Evolutionary conservation across 2,113 vertebrate species (phyloP), one percentile per base, ranked within the genome.

Genomic region (Neogale vison): DNA sequence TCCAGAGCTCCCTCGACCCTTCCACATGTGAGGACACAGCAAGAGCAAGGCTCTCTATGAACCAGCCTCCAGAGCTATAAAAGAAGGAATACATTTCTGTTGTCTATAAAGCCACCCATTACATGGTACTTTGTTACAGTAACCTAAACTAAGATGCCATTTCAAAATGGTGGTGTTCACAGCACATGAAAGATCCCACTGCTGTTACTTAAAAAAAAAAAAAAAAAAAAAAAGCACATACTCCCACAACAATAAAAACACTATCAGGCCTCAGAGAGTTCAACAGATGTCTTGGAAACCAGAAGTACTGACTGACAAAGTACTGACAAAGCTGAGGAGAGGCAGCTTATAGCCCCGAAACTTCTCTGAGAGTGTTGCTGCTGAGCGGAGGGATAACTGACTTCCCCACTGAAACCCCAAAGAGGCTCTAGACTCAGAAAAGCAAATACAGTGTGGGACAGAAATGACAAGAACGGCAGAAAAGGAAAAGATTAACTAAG

Each of bases 131-230:
- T 80, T 45, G 65, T 72, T 59, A 17, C 0, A 31, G 29, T 4
- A 63, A 59, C 79, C 69, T 47, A 23, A 50, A 87, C 83, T 39
- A 47, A 81, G 36, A 89, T 5, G 2, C 23, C 57, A 39, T 84
- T 94, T 97, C 85, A 97, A 90, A 50, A 90, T n/a, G 26, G 80
- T 67, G 50, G n/a, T 59, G 23, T 6, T 67, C 63, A 72, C n/a
- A 3, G 50, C 36, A 74, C 21, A 61, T 6, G 57, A 24, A 67
- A 45, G 69, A 52, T 4, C 8, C 6, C 9, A 52, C 14, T 55
- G 20, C 8, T 59, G 24, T 65, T 71, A 76, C 12, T 39, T 74
- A 29, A 76, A 82, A 55, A 69, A 55, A 55, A 91, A 20, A 45
- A 47, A 50, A 50, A 50, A 50, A 50, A 50, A 15, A 52, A 18